phyloP scores from a whole-genome alignment of 2,797 vertebrate species.

The Erithacus rubecula region DNA sequence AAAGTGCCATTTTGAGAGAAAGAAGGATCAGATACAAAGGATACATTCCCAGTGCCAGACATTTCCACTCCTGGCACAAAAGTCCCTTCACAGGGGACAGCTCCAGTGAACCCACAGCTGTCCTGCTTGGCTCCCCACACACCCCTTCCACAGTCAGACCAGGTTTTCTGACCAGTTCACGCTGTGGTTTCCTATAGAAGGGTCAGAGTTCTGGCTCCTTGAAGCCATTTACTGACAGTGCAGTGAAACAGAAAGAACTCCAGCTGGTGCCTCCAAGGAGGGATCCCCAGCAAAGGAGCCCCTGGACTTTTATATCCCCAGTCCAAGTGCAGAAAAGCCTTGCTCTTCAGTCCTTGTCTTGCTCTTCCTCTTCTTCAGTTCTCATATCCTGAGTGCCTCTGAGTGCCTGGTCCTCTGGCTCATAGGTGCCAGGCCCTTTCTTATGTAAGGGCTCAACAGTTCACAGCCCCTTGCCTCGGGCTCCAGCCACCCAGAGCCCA shows the following conservation, averaged over 20 bases:
- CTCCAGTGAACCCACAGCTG: not conserved
- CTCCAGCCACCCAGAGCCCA: not conserved
- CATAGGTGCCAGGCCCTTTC: not conserved
- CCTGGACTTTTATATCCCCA: not conserved
- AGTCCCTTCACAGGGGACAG: not conserved
- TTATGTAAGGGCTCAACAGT: not conserved
- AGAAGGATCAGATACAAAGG: not conserved
- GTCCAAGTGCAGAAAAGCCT: fast-evolving
- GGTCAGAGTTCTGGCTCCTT: not conserved
- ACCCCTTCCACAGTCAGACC: not conserved
- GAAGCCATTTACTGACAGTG: not conserved
- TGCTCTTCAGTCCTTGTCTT: not conserved
- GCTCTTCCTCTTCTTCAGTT: not conserved
- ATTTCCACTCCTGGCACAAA: not conserved
- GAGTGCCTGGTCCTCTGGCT: fast-evolving
- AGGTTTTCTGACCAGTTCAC: not conserved
- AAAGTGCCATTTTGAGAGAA: not conserved
- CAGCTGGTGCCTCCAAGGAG: not conserved
- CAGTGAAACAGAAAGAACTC: not conserved
- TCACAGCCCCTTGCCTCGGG: not conserved
- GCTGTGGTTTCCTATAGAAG: not conserved
- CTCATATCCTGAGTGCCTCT: not conserved
- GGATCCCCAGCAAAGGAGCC: not conserved
- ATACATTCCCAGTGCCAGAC: not conserved
- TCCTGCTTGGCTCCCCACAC: not conserved